A percentile compares a stretch with the other conserved stretches of the same genome.
Conservation (phyloP, 1,140 invertebrate species). For the Bombus confusus region DNA sequence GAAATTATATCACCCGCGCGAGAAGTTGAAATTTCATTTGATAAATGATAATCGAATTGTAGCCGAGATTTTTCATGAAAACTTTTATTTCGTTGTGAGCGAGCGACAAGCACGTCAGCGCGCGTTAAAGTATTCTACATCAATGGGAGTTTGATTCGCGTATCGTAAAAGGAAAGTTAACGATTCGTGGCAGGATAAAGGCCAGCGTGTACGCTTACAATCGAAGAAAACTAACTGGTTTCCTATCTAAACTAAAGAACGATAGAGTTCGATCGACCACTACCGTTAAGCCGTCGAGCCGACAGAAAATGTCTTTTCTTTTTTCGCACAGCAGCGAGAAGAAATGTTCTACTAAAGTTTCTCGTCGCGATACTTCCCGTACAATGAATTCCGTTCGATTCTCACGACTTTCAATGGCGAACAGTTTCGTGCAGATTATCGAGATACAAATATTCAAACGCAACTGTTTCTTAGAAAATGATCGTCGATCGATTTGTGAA, state of each 20-base stretch:
- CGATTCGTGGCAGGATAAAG: not conserved
- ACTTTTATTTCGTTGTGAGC: not conserved
- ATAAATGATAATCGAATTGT: not conserved
- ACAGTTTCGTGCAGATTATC: not conserved
- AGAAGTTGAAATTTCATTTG: too few relatives aligned
- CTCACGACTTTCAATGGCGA: not conserved
- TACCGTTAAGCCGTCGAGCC: slow-evolving; percentile 45
- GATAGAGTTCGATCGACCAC: slow-evolving; percentile 32
- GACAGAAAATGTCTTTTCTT: slow-evolving; percentile 38
- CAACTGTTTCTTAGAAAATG: not conserved
- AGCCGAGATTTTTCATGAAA: not conserved
- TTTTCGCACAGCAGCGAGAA: not conserved
- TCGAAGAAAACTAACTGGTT: slow-evolving; percentile 50
- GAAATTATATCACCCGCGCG: too few relatives aligned
- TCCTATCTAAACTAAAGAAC: slow-evolving; percentile 47
- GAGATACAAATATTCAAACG: not conserved
- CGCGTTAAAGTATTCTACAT: not conserved
- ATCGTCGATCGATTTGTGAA: not conserved
- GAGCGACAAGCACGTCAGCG: not conserved
- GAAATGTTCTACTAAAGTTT: not conserved
- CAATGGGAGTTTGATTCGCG: not conserved
- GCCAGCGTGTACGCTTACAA: slow-evolving; percentile 4
- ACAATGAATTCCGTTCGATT: not conserved
- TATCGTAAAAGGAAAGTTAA: slow-evolving; percentile 7
- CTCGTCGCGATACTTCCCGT: not conserved